These are phyloP conservation scores for Salvelinus sp. DNA, from an alignment of 2,113 vertebrate genomes.

Conservation along the genomic window DNA sequence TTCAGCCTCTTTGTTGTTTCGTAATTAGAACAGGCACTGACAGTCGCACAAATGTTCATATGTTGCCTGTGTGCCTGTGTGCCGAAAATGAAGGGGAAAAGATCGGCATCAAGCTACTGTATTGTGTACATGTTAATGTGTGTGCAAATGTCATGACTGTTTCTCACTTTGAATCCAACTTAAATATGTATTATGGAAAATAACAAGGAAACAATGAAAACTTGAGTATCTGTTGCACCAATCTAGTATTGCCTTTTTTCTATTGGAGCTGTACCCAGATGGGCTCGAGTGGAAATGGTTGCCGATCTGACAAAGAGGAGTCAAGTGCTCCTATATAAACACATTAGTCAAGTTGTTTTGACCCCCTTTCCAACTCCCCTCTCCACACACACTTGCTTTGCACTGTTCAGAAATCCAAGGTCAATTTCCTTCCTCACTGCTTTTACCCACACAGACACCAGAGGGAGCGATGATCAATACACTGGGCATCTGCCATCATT, in stretches of 20 bases:
- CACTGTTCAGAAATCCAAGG: conserved; percentile 53
- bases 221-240: neutral
- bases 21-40: conserved; percentile 51
- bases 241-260: conserved; percentile 17
- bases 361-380: conserved; percentile 24
- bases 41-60: conserved; percentile 41
- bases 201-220: too few relatives aligned
- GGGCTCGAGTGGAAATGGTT: conserved; percentile 35
- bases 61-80: conserved; percentile 31
- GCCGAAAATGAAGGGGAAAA: conserved; percentile 19
- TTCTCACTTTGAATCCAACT: too few relatives aligned
- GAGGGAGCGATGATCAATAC: conserved; percentile 71
- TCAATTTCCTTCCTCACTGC: conserved; percentile 59
- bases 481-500: conserved; percentile 67
- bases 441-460: conserved; percentile 62
- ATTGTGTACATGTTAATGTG: conserved; percentile 27
- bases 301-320: conserved; percentile 50
- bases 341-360: conserved; percentile 65
- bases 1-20: conserved; percentile 47
- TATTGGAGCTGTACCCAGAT: conserved; percentile 21
- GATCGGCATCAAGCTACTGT: conserved; percentile 39
- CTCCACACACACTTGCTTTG: conserved; percentile 29
- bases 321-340: conserved; percentile 55
- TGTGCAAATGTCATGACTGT: neutral
- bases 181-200: too few relatives aligned